Percentiles rank a stretch among this genome's conserved stretches.
phyloP scores from a whole-genome alignment of 2,888 invertebrate species.

The Eupithecia subumbrata region DNA sequence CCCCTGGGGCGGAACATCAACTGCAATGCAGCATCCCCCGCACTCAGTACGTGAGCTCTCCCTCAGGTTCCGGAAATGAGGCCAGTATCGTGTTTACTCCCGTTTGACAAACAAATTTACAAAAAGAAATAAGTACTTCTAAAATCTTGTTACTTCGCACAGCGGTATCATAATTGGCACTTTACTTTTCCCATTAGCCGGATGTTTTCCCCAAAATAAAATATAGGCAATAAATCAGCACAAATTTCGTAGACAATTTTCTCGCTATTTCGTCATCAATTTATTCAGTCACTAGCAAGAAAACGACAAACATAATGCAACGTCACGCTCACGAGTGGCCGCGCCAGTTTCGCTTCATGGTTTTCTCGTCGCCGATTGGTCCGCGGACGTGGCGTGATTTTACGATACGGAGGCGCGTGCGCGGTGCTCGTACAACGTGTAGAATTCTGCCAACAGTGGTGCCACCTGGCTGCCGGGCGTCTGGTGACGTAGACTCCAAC shows the following conservation, averaged over 20 bases:
- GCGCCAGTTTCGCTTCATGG: conserved; percentile 61
- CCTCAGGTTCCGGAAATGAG: conserved; percentile 38
- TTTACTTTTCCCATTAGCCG: not conserved
- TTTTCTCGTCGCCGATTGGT: conserved; percentile 68
- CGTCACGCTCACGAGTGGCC: conserved; percentile 38
- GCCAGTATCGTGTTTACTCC: conserved; percentile 16
- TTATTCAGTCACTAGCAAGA: conserved; percentile 49
- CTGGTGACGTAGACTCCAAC: conserved; percentile 58
- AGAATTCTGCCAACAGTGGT: conserved; percentile 58
- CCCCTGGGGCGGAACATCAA: conserved; percentile 27
- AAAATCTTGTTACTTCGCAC: conserved; percentile 39
- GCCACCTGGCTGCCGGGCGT: conserved; percentile 56
- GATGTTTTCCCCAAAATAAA: not conserved
- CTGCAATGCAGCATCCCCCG: conserved; percentile 17
- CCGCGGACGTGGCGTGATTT: conserved; percentile 72
- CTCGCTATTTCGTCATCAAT: conserved; percentile 53
- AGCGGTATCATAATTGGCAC: conserved; percentile 34
- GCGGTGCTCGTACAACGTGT: conserved; percentile 40
- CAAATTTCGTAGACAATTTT: not conserved
- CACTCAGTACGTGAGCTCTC: conserved; percentile 5
- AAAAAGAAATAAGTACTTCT: not conserved
- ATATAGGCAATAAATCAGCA: too few species aligned
- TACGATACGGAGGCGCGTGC: conserved; percentile 53
- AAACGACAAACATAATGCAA: conserved; percentile 33
- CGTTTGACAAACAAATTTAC: conserved; percentile 19